Conservation (phyloP, 2,113 vertebrate species). For the Dipodomys merriami region DNA sequence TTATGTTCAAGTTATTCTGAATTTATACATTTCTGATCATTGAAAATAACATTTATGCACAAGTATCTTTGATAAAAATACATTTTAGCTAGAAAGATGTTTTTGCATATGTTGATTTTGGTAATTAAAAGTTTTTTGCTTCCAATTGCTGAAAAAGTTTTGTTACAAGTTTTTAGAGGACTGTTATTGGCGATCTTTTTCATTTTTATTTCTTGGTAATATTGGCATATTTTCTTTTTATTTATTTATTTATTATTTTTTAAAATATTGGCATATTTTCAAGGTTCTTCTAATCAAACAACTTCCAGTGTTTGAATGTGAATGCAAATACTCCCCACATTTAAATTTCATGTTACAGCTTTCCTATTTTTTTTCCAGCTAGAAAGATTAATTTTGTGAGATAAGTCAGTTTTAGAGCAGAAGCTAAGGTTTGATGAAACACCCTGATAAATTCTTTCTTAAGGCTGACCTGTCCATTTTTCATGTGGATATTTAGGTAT, state of each 20-base stretch:
- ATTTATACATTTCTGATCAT: neutral
- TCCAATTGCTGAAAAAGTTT: constrained; percentile 27
- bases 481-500: constrained; percentile 92
- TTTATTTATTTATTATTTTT: no score
- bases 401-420: constrained; percentile 1
- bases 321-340: neutral
- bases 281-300: constrained; percentile 4
- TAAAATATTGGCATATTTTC: neutral
- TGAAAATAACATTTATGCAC: neutral
- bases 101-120: constrained; percentile 39
- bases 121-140: neutral
- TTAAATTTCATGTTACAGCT: constrained; percentile 6
- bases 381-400: constrained; percentile 59
- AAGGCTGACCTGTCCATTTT: constrained; percentile 89
- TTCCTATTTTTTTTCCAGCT: neutral
- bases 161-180: constrained; percentile 26
- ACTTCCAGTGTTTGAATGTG: neutral
- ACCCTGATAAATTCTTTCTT: neutral
- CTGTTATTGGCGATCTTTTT: neutral
- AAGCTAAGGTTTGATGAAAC: neutral
- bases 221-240: neutral
- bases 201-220: neutral
- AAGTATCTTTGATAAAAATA: neutral
- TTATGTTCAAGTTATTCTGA: neutral
- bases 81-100: neutral